Base-by-base conservation (phyloP, 2,888 invertebrate genomes). In the Perdita meconis region DNA sequence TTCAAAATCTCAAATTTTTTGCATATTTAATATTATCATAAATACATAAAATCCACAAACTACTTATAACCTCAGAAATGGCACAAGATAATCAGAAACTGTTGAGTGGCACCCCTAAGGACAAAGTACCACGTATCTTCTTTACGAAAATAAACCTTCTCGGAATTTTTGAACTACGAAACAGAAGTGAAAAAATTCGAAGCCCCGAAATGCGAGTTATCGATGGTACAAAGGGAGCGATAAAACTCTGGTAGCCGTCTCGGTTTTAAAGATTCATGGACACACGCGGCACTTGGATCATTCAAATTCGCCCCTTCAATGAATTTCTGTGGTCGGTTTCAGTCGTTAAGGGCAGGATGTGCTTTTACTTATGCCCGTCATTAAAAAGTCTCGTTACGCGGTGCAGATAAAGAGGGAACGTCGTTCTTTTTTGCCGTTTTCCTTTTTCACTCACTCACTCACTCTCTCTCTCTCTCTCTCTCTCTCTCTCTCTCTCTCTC, bases 321-420 rank as follows among this genome's bases (percentile, higher is more conserved):
- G 83, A 85, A 86, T 85, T 82, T 86, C 76, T 77, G 57, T 61
- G 77, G 75, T 63, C 60, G 68, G 76, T 72, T 63, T 76, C 66
- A 81, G 81, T 81, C 83, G 81, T 87, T 87, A 87, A 85, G 80
- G 74, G 76, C 79, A 70, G 76, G 80, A 73, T 78, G 81, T 74
- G 79, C 83, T 83, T 86, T 86, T 83, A 80, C 82, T 86, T 83
- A 82, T 78, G 69, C 65, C 55, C 77, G 72, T 74, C 80, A 78
- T 84, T 83, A 82, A 82, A 82, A 82, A 74, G 81, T 72, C 75
- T 60, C 78, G 74, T 74, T 81, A 78, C 71, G 82, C 53, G 77
- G 66, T 65, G 56, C 75, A 60, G 69, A 81, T 65, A 78, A 82
- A 83, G 78, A 76, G 81, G 70, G 74, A 59, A 69, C 64, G 44